Percentiles rank a stretch among this genome's conserved stretches.
phyloP scores from a whole-genome alignment of 2,888 invertebrate species.

The Belgica antarctica region DNA sequence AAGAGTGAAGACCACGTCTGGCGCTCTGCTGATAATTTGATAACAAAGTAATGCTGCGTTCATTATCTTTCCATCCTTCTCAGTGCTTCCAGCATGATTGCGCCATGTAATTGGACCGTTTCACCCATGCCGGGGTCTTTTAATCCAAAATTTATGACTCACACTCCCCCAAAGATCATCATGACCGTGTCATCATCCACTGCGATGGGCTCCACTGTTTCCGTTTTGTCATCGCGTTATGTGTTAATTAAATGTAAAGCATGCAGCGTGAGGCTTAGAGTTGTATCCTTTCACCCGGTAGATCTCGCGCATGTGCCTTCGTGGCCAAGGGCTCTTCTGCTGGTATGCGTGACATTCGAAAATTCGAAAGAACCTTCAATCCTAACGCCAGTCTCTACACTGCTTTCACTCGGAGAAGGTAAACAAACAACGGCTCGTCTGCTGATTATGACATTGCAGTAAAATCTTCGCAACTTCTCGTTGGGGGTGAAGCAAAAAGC shows the following conservation, averaged over 20 bases:
- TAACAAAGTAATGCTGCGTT: not conserved
- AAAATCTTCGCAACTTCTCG: not conserved
- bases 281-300: conserved; percentile 23
- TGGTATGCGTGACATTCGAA: conserved; percentile 12
- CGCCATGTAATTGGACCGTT: no score
- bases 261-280: not conserved
- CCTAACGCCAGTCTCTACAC: not conserved
- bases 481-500: no score
- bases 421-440: conserved; percentile 1
- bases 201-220: not conserved
- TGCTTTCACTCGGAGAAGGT: not conserved
- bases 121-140: not conserved
- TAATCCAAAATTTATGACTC: not conserved
- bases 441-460: conserved; percentile 12
- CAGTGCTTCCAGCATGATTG: no score
- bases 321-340: not conserved
- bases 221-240: not conserved
- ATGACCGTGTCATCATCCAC: no score
- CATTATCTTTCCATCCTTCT: not conserved
- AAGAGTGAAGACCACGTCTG: not conserved
- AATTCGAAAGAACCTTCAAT: conserved; percentile 8
- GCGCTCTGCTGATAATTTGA: not conserved
- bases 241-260: not conserved
- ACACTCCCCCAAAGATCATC: not conserved
- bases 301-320: not conserved